Evolutionary conservation across 2,797 vertebrate species (phyloP), one percentile per base, ranked within the genome.

Genomic region (Falco berigora): DNA sequence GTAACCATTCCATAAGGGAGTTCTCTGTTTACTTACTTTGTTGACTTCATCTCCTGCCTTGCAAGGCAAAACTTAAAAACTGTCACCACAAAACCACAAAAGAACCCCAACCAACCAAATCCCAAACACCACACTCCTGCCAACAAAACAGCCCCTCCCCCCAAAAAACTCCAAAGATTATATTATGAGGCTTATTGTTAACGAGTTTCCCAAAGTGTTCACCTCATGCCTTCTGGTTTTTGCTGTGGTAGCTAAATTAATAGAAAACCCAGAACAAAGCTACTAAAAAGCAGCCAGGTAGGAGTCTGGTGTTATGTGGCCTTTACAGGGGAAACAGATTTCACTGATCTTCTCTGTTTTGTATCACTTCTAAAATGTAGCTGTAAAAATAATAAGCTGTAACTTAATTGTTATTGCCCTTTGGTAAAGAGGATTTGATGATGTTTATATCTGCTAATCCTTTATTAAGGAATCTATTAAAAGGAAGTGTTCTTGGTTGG

Each of bases 111-210:
- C 15, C 17, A 67, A 47, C 30, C 16, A 32, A 64, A 75, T 27
- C 2, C 18, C 14, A 34, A 23, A 50, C 7, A 13, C 6, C 22
- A 10, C 30, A 42, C 20, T 1, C 24, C 25, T 3, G 1, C 3
- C 6, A 40, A 47, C 4, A 28, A 68, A 66, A 24, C 17, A 80
- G 4, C 12, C 6, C 5, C 4, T 64, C 0, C 10, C 81, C 10
- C 12, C 5, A 22, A 13, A 66, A 66, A 72, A 10, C 27, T 32
- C 10, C 6, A 10, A 2, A 69, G 81, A 10, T 22, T 78, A 6
- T 32, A 6, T 73, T 79, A 20, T 42, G 34, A 79, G 8, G 3
- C 18, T 69, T 93, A 27, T 73, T 82, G 36, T 76, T 66, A 47
- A 36, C 22, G 7, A 52, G 6, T 74, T 82, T 46, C 32, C 34